Conservation (phyloP, 2,797 vertebrate species). For the Paratrypauchen microcephalus region DNA sequence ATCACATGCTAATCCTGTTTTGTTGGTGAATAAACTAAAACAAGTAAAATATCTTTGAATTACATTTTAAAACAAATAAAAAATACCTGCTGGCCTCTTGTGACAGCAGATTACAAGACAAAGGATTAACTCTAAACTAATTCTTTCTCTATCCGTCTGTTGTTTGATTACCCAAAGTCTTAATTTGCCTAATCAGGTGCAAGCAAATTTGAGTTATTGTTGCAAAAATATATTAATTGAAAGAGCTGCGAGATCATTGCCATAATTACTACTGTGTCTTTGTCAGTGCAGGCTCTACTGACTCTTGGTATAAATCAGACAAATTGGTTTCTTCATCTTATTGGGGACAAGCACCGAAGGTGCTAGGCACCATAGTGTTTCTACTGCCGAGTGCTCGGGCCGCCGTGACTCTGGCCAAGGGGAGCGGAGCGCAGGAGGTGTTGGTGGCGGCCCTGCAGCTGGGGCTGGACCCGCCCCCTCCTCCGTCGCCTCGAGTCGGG, state of each 20-base stretch:
- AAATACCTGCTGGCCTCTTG: slow-evolving; percentile 31
- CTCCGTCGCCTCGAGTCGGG: no score
- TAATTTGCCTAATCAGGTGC: slow-evolving; percentile 48
- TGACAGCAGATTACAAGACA: slow-evolving; percentile 44
- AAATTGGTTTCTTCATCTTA: slow-evolving; percentile 6
- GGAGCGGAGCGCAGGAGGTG: no score
- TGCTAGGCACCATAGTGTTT: no score
- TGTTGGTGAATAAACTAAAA: slow-evolving; percentile 50
- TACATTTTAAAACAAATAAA: no score
- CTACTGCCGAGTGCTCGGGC: no score
- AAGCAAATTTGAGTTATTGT: slow-evolving; percentile 1
- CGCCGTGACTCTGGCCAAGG: no score
- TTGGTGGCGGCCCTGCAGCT: no score
- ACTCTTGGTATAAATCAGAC: slow-evolving; percentile 1
- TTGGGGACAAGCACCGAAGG: no score
- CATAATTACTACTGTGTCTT: neutral
- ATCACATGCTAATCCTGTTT: slow-evolving; percentile 60
- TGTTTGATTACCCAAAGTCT: slow-evolving; percentile 59
- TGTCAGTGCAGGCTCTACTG: neutral
- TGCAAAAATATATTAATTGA: neutral
- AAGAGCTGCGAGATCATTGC: neutral
- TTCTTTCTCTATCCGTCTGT: slow-evolving; percentile 13
- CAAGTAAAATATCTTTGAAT: slow-evolving; percentile 13
- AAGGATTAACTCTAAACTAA: slow-evolving; percentile 51
- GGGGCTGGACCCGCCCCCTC: no score